phyloP scores from a whole-genome alignment of 2,888 invertebrate species.

The Caenorhabditis panamensis region DNA sequence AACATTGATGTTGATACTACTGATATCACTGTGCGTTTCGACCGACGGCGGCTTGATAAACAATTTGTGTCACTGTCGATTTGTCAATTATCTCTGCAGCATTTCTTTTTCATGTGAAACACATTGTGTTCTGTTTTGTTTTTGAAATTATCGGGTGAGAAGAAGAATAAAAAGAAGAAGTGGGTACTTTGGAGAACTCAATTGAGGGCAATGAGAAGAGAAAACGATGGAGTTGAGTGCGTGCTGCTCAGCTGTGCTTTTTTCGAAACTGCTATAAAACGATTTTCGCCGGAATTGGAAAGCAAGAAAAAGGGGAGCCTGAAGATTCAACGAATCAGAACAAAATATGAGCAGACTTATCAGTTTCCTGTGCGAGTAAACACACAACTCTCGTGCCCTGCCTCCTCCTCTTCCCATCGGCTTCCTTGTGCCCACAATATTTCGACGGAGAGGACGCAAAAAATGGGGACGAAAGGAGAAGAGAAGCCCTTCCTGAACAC shows the following conservation, averaged over 20 bases:
- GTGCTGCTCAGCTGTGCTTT: too few species aligned
- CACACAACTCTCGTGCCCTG: background rate
- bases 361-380: constrained; percentile 15
- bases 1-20: constrained; percentile 2
- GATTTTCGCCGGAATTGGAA: too few species aligned
- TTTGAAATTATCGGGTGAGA: background rate
- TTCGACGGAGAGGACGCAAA: background rate
- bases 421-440: constrained; percentile 12
- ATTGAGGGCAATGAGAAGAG: constrained; percentile 6
- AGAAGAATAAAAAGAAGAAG: background rate
- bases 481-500: constrained; percentile 23
- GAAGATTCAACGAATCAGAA: background rate
- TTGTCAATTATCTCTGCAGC: constrained; percentile 21
- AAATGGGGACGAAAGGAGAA: constrained; percentile 1
- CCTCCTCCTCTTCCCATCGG: background rate
- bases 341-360: constrained; percentile 6
- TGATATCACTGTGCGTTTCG: constrained; percentile 8
- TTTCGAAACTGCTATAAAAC: too few species aligned
- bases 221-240: background rate
- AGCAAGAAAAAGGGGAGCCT: background rate
- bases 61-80: constrained; percentile 40
- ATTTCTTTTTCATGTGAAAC: constrained; percentile 28
- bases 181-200: background rate
- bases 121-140: constrained; percentile 21
- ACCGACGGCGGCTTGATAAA: constrained; percentile 26